Conservation (phyloP, 2,888 invertebrate species). For the Tiphia femorata region DNA sequence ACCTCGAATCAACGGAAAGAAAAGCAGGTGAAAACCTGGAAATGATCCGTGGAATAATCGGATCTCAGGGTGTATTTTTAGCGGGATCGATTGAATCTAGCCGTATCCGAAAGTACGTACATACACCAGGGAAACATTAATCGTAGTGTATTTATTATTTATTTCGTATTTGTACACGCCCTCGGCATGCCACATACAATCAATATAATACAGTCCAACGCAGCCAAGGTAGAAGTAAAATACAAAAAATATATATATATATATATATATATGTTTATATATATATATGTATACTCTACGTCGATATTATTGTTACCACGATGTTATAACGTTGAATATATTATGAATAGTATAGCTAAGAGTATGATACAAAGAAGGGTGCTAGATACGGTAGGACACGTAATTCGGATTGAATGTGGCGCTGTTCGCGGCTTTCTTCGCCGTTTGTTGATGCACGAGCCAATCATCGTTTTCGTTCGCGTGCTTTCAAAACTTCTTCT, state of each 20-base stretch:
- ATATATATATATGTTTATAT: slow-evolving; percentile 49
- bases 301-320: slow-evolving; percentile 57
- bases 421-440: slow-evolving; percentile 23
- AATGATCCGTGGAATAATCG: no score
- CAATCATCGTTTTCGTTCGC: slow-evolving; percentile 6
- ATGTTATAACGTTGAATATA: slow-evolving; percentile 55
- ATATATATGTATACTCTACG: slow-evolving; percentile 55
- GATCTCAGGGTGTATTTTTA: no score
- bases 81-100: no score
- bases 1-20: no score
- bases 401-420: slow-evolving; percentile 45
- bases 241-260: slow-evolving; percentile 61
- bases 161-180: slow-evolving; percentile 64
- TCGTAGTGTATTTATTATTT: slow-evolving; percentile 52
- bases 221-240: slow-evolving; percentile 63
- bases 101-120: no score
- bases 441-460: slow-evolving; percentile 8
- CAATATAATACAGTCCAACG: slow-evolving; percentile 63
- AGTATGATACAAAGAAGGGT: slow-evolving; percentile 57
- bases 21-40: no score
- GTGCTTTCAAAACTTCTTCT: background rate
- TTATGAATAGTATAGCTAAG: slow-evolving; percentile 51
- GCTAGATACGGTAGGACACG: slow-evolving; percentile 50
- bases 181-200: slow-evolving; percentile 62
- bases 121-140: no score